These are phyloP conservation scores for Halcyon badia DNA, from an alignment of 2,797 vertebrate species.

Conservation along the genomic window DNA sequence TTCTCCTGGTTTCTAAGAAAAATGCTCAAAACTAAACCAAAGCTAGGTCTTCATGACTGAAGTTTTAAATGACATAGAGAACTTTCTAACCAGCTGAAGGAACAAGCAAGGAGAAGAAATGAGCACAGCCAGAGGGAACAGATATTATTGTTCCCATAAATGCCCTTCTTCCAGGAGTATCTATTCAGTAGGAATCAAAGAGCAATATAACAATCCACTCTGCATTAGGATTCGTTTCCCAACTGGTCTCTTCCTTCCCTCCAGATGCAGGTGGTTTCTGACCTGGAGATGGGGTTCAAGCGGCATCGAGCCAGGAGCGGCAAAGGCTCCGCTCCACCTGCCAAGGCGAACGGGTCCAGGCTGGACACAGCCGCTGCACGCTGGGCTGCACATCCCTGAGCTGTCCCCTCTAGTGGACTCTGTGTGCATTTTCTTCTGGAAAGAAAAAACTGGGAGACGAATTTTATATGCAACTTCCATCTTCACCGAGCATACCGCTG, in stretches of 20 bases:
- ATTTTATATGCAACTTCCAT: neutral
- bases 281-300: neutral
- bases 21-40: neutral
- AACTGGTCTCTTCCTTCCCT: fast-evolving
- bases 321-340: neutral
- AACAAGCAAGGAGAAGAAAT: neutral
- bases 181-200: neutral
- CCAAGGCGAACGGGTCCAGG: neutral
- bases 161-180: neutral
- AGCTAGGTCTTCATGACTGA: neutral
- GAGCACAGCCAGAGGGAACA: neutral
- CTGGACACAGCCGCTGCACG: fast-evolving
- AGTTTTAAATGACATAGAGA: neutral
- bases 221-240: neutral
- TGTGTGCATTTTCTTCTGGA: neutral
- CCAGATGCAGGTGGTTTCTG: neutral
- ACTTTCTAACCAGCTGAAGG: neutral
- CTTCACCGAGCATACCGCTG: fast-evolving
- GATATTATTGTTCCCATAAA: fast-evolving
- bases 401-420: slow-evolving; percentile 55
- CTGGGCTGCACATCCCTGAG: neutral
- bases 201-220: fast-evolving
- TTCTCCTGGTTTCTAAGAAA: neutral
- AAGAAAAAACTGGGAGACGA: neutral
- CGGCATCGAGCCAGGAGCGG: neutral